Evolutionary conservation across 2,113 vertebrate species (phyloP).

Genomic region (Columba janthina): DNA sequence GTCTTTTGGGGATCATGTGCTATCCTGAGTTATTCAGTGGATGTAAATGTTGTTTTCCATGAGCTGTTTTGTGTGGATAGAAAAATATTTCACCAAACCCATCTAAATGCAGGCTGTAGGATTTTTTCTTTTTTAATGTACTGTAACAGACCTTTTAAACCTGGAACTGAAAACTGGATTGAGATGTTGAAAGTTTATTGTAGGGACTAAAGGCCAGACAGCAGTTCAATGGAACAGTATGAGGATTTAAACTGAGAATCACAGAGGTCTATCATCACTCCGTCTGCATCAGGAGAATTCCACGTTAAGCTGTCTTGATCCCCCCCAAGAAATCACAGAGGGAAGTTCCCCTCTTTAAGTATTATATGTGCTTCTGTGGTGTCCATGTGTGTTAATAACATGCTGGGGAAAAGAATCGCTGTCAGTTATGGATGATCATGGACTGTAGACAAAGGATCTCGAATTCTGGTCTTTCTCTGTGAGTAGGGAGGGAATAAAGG

Average conservation of each 20-base stretch:
- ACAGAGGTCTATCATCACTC: neutral
- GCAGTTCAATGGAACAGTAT: neutral
- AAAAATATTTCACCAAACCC: neutral
- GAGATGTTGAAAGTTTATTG: neutral
- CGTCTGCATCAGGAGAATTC: neutral
- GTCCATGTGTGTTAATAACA: no score
- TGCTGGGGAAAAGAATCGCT: neutral
- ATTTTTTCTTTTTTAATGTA: neutral
- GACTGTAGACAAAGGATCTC: neutral
- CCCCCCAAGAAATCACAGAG: neutral
- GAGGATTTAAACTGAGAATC: neutral
- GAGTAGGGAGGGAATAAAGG: neutral
- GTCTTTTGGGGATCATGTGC: neutral
- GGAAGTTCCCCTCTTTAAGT: neutral
- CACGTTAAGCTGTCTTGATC: neutral
- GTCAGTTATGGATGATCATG: neutral
- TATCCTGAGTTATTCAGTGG: neutral
- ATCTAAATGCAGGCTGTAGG: neutral
- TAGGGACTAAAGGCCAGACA: neutral
- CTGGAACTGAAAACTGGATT: neutral
- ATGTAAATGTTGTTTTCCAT: no score
- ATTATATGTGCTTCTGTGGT: neutral
- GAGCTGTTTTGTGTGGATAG: no score
- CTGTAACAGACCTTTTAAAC: neutral
- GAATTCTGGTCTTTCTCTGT: neutral